Evolutionary conservation across 1,140 invertebrate genomes (phyloP).

Genomic region (Atta texana): DNA sequence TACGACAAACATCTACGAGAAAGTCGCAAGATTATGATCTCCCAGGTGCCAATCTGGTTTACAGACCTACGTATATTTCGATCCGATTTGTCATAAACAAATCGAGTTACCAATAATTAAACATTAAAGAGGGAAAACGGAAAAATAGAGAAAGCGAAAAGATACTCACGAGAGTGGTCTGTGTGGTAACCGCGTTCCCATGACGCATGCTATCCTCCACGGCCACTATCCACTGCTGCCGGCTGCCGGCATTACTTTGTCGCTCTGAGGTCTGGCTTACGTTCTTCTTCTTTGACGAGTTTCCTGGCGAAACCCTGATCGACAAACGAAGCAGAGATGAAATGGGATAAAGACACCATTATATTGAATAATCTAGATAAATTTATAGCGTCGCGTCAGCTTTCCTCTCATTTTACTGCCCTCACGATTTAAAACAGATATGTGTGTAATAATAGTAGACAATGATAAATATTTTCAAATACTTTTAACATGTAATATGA

Average conservation of each 20-base stretch:
- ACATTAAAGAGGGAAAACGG: not conserved
- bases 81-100: conserved; percentile 25
- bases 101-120: conserved; percentile 28
- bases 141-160: not conserved
- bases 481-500: not conserved
- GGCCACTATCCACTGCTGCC: conserved; percentile 83
- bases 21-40: conserved; percentile 60
- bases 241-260: conserved; percentile 78
- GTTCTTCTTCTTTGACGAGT: conserved; percentile 88
- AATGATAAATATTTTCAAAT: not conserved
- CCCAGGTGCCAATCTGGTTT: conserved; percentile 26
- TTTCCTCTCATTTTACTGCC: not conserved
- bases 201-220: conserved; percentile 86
- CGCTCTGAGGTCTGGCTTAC: conserved; percentile 79
- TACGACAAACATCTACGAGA: conserved; percentile 41
- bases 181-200: conserved; percentile 87
- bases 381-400: not conserved
- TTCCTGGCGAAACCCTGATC: conserved; percentile 89
- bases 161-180: conserved; percentile 91
- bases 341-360: not conserved
- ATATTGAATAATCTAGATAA: not conserved
- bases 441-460: not conserved
- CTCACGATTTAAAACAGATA: not conserved
- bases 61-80: not conserved
- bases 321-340: conserved; percentile 63